phyloP scores from a whole-genome alignment of 2,888 invertebrate species.

The Hymenopus coronatus region DNA sequence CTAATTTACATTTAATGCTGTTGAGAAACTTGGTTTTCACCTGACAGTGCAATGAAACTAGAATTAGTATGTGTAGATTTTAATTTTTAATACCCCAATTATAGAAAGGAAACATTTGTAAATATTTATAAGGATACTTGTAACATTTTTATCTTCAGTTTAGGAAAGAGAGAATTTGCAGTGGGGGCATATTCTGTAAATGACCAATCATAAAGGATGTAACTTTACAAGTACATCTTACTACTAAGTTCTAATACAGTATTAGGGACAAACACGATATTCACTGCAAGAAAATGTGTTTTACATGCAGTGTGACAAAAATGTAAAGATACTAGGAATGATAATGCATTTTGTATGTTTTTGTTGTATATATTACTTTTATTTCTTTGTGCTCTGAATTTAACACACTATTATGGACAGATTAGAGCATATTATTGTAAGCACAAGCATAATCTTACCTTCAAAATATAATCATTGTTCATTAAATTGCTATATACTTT shows the following conservation, averaged over 20 bases:
- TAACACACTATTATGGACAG: not conserved
- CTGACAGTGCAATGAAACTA: too few species aligned
- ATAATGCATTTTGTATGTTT: not conserved
- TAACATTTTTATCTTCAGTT: too few species aligned
- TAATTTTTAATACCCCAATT: too few species aligned
- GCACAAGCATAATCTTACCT: not conserved
- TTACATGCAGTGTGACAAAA: not conserved
- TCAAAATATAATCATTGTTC: not conserved
- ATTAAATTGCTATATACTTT: not conserved
- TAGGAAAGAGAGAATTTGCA: too few species aligned
- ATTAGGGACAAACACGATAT: not conserved
- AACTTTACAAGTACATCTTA: not conserved
- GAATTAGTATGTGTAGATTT: too few species aligned
- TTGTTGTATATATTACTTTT: not conserved
- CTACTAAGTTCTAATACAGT: not conserved
- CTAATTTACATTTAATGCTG: too few species aligned
- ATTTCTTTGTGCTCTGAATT: not conserved
- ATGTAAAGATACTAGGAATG: not conserved
- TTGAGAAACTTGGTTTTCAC: too few species aligned
- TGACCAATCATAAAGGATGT: not conserved
- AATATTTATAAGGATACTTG: too few species aligned
- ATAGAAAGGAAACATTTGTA: too few species aligned
- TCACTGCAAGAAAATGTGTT: not conserved
- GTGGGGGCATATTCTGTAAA: not conserved
- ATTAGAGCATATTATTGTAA: not conserved